Evolutionary conservation across 2,888 invertebrate genomes (phyloP).

Genomic region (Erebia aethiops): DNA sequence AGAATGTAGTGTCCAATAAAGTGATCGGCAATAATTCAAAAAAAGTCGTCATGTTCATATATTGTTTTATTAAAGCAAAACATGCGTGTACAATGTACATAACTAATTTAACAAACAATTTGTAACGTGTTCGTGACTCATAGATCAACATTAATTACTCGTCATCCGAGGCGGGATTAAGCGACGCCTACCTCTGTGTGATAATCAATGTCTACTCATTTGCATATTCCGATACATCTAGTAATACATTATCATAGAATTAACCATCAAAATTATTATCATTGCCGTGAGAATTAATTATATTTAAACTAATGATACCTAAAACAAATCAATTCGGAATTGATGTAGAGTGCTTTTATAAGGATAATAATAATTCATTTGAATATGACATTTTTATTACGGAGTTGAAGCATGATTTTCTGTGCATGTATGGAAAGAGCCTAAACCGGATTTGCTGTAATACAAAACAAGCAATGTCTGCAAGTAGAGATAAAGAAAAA

Average conservation of each 20-base stretch:
- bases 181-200: conserved; percentile 38
- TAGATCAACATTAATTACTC: conserved; percentile 38
- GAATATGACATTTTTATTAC: neutral
- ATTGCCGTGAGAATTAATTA: conserved; percentile 38
- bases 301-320: conserved; percentile 33
- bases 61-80: conserved; percentile 26
- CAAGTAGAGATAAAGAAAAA: too few species aligned
- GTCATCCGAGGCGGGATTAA: conserved; percentile 37
- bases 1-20: neutral
- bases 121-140: conserved; percentile 36
- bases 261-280: conserved; percentile 36
- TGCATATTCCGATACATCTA: conserved; percentile 38
- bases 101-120: conserved; percentile 37
- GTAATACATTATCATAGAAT: conserved; percentile 37
- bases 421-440: too few species aligned
- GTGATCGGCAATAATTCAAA: neutral
- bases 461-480: too few species aligned
- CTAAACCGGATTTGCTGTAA: too few species aligned
- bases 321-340: conserved; percentile 32
- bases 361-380: conserved; percentile 3
- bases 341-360: neutral
- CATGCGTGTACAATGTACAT: conserved; percentile 39
- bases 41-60: conserved; percentile 13
- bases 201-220: conserved; percentile 39
- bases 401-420: neutral